Evolutionary conservation across 2,113 vertebrate species (phyloP).

Genomic region (Picathartes gymnocephalus): DNA sequence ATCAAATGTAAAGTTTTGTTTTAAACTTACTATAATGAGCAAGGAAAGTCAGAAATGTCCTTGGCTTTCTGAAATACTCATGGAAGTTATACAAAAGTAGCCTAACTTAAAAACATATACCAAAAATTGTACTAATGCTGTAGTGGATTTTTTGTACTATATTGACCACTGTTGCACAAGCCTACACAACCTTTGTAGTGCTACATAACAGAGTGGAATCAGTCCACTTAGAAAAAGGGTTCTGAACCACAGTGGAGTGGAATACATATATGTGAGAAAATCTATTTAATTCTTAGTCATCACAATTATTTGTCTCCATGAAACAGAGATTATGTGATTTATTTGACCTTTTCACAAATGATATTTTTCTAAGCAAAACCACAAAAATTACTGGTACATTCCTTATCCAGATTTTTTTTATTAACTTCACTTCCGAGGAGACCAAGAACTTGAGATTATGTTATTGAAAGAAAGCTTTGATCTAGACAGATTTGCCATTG

Average conservation of each 20-base stretch:
- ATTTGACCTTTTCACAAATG: neutral
- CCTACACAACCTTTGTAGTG: neutral
- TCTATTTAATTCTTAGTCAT: neutral
- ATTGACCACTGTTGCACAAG: neutral
- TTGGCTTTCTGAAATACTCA: neutral
- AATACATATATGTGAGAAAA: neutral
- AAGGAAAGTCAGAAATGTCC: neutral
- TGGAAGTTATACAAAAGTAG: neutral
- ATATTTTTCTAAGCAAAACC: neutral
- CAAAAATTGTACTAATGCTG: neutral
- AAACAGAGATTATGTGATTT: neutral
- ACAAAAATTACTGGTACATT: neutral
- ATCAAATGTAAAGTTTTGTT: neutral
- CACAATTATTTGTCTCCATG: neutral
- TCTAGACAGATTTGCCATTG: conserved; percentile 8
- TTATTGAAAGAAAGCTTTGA: conserved; percentile 3
- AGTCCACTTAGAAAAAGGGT: neutral
- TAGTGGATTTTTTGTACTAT: neutral
- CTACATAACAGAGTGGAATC: neutral
- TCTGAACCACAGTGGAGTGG: neutral
- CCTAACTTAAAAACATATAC: neutral
- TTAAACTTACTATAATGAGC: neutral
- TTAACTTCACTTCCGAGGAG: neutral
- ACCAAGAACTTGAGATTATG: neutral
- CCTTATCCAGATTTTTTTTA: neutral